Evolutionary conservation across 2,888 invertebrate species (phyloP), one percentile per base, ranked within the genome.

Genomic region (Eupsilia transversa): DNA sequence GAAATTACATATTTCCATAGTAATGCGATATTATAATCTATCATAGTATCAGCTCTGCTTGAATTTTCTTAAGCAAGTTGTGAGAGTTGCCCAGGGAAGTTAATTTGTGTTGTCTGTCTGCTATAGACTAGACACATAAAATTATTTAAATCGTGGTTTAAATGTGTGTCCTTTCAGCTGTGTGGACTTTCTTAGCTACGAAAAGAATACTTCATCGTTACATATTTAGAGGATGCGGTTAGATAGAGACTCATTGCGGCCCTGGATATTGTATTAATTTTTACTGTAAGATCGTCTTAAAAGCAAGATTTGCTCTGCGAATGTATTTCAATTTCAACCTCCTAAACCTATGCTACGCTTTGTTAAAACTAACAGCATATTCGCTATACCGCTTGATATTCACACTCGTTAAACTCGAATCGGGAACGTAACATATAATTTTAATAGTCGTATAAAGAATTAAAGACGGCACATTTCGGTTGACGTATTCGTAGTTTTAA

Each of bases 401-500:
- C 60, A 65, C 63, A 49, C 73, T 78, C 77, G 68, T 83, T 77
- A 86, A 83, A 78, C n/a, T 74, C 52, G 49, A 74, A 77, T 79
- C 73, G 77, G 74, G 72, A 74, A 60, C 70, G 74, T 79, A 83
- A 82, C 75, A 77, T 79, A 85, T 82, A 76, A 81, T 85, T 86
- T 85, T 86, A 83, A 86, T 83, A 74, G 77, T 79, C 74, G 46
- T 70, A 67, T 80, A 74, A 49, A 83, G 74, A 72, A 71, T 70
- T 74, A 74, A 56, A 83, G 74, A 72, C 76, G 72, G 75, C 65
- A 82, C 57, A 82, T 82, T 84, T 79, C 82, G 71, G 70, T 79
- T 80, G 86, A 87, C 83, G 87, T 82, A 87, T 87, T 91, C 87
- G 88, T 83, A 84, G 82, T 90, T 91, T 88, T 90, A 93, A 77